Base-by-base conservation (phyloP, 2,113 vertebrate genomes). In the Bettongia penicillata region DNA sequence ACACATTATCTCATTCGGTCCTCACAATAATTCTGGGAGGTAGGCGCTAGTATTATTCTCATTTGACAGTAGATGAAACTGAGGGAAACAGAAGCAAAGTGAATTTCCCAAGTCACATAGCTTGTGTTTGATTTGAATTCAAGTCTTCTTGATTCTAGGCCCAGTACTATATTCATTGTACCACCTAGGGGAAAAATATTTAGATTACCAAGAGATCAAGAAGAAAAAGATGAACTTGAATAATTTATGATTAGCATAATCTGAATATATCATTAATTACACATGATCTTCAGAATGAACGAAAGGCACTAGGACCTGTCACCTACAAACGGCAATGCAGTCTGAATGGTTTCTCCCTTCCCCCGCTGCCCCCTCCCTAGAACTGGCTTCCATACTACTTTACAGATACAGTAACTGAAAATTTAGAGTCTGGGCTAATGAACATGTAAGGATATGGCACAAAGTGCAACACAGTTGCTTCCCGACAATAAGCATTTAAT, bases 401-500 rank as follows among this genome's bases (percentile, higher is more conserved):
- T 93, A 94, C 90, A 49, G 50, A 89, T 19, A 94, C 52, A n/a
- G 48, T 96, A 93, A 96, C 61, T 91, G 97, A 96, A 98, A 98
- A 93, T 89, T 68, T 89, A 95, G 68, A 95, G 47, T 91, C 37
- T 93, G 6, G 94, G 51, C 53, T 98, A 98, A 98, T 97, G 96
- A 98, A 94, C 94, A 16, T 93, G 93, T 97, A 94, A 93, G 90
- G 92, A 93, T 43, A 90, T 91, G 47, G 95, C 90, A 95, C 28
- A 95, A 95, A 97, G 97, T 95, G 92, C 68, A 95, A n/a, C 50
- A 24, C 52, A 43, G 95, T 11, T 92, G 24, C 94, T 92, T 93
- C 96, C 95, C 96, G 97, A 98, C 98, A 98, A 94, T 93, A 96
- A 97, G 94, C 97, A 97, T 98, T 98, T 98, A 98, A 97, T 93